Percentiles rank a stretch among this genome's conserved stretches.
Evolutionary conservation across 2,797 vertebrate species (phyloP).

Genomic region (Stomatorhinus walkeri): DNA sequence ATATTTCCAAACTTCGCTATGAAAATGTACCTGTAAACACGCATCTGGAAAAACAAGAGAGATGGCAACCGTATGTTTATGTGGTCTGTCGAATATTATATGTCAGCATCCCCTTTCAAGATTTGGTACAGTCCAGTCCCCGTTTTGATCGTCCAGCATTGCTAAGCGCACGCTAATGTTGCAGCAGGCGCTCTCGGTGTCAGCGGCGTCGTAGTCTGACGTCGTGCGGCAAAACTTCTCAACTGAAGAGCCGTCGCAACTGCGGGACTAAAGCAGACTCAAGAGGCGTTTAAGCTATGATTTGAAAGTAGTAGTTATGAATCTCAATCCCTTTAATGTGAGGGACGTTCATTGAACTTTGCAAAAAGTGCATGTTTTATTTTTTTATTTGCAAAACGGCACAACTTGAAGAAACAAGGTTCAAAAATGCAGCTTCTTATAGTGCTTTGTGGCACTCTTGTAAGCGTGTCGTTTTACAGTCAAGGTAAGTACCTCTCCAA

Average conservation of each 20-base stretch:
- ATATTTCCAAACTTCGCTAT: neutral
- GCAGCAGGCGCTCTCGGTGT: constrained; percentile 33
- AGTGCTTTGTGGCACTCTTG: constrained; percentile 54
- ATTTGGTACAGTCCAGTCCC: constrained; percentile 58
- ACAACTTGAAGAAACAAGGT: constrained; percentile 38
- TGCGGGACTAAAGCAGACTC: constrained; percentile 26
- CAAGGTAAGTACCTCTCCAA: constrained; percentile 49
- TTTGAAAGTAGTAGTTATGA: constrained; percentile 43
- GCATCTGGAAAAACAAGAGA: constrained; percentile 7
- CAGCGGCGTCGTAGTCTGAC: neutral
- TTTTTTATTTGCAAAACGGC: constrained; percentile 36
- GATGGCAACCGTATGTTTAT: neutral
- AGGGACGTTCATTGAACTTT: constrained; percentile 39
- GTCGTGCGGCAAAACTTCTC: constrained; percentile 48
- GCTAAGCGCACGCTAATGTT: constrained; percentile 55
- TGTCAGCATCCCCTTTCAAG: constrained; percentile 19
- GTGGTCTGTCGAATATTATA: neutral
- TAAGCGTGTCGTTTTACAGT: constrained; percentile 54
- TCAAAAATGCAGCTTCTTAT: constrained; percentile 53
- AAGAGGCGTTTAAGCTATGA: constrained; percentile 49
- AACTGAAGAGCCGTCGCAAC: constrained; percentile 39
- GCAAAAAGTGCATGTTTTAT: constrained; percentile 27
- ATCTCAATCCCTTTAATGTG: constrained; percentile 22
- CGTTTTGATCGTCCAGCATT: constrained; percentile 50
- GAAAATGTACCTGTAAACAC: rapidly evolving